Percentiles rank a stretch among this genome's conserved stretches.
Evolutionary conservation across 2,888 invertebrate genomes (phyloP).

Genomic region (Myopa tessellatipennis): DNA sequence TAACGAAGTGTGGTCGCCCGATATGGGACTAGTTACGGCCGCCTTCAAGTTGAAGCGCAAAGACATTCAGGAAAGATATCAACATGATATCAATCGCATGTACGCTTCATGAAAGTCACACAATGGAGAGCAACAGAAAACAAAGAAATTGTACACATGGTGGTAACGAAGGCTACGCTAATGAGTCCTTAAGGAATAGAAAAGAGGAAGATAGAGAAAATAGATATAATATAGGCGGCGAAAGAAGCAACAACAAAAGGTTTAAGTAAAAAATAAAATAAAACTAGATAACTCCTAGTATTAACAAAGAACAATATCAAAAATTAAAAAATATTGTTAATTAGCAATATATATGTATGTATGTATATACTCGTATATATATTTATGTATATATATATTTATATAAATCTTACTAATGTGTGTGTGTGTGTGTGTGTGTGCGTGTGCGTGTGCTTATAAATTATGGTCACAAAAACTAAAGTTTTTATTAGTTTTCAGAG

Average conservation of each 20-base stretch:
- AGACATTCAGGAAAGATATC: conserved; percentile 94
- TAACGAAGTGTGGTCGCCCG: conserved; percentile 96
- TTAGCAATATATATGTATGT: conserved; percentile 19
- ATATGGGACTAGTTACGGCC: conserved; percentile 96
- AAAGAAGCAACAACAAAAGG: conserved; percentile 9
- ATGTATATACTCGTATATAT: neutral
- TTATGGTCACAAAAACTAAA: conserved; percentile 28
- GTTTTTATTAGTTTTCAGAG: conserved; percentile 6
- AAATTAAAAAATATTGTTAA: conserved; percentile 7
- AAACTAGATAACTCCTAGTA: conserved; percentile 12
- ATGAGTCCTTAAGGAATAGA: neutral
- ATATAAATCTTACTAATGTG: conserved; percentile 17
- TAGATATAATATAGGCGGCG: conserved; percentile 5
- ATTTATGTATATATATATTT: conserved; percentile 13
- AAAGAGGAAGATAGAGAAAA: neutral
- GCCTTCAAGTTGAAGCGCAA: conserved; percentile 98
- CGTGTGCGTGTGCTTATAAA: conserved; percentile 28
- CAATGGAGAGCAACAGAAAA: conserved; percentile 47
- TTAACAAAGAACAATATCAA: conserved; percentile 9
- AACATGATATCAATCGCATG: conserved; percentile 92
- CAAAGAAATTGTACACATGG: neutral
- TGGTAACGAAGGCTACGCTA: conserved; percentile 21
- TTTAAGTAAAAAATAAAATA: conserved; percentile 36
- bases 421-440: conserved; percentile 20
- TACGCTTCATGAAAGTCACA: conserved; percentile 85